Conservation (phyloP, 2,797 vertebrate species). For the Distichodus sexfasciatus region DNA sequence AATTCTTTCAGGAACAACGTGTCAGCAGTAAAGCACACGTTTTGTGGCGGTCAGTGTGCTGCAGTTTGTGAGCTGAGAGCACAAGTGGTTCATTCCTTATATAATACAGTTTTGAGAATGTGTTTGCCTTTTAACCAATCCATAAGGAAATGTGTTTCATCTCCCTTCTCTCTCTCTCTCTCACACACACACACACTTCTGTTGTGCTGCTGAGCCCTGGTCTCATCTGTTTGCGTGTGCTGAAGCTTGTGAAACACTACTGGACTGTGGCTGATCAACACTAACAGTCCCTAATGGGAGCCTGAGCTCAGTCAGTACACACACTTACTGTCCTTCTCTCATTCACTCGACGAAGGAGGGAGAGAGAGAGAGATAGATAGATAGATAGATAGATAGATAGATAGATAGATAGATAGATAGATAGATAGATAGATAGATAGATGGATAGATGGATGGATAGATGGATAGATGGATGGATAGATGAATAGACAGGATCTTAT, state of each 20-base stretch:
- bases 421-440: background rate
- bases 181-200: background rate
- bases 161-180: background rate
- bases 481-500: no score
- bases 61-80: background rate
- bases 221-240: conserved; percentile 27
- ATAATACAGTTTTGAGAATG: background rate
- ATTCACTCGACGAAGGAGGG: background rate
- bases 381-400: background rate
- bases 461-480: background rate
- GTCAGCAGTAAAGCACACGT: background rate
- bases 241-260: conserved; percentile 4
- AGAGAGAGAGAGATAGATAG: background rate
- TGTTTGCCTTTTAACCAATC: background rate
- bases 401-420: background rate
- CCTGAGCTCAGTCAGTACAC: background rate
- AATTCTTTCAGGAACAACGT: background rate
- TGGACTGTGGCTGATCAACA: conserved; percentile 33
- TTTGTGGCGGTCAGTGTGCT: background rate
- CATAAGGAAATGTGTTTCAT: background rate
- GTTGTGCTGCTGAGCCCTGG: background rate
- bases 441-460: background rate
- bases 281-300: conserved; percentile 16
- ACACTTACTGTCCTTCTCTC: background rate
- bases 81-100: background rate